Evolutionary conservation across 2,888 invertebrate genomes (phyloP).

Genomic region (Linhomoeus sp.): DNA sequence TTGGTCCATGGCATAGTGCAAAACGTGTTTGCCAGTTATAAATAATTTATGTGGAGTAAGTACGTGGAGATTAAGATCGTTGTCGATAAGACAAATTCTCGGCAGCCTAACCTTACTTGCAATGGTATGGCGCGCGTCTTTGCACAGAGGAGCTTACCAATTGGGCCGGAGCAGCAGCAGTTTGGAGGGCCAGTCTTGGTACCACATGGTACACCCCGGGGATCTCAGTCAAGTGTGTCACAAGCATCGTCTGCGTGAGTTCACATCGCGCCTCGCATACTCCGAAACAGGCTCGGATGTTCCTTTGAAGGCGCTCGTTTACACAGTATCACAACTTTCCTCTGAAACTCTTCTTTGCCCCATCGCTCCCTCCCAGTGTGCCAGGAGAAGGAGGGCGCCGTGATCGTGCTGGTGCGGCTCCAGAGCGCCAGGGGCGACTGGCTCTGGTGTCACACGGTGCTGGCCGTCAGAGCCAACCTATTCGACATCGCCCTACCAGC

Average conservation of each 20-base stretch:
- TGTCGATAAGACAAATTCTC: too few species aligned
- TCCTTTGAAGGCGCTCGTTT: too few species aligned
- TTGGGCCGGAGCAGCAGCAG: slow-evolving; percentile 68
- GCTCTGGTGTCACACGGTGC: slow-evolving; percentile 83
- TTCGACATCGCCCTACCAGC: not conserved
- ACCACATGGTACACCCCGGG: slow-evolving; percentile 81
- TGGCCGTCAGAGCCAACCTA: too few species aligned
- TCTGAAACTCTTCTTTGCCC: not conserved
- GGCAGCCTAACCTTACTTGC: too few species aligned
- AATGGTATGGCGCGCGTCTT: too few species aligned
- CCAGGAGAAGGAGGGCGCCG: slow-evolving; percentile 89
- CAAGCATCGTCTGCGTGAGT: slow-evolving; percentile 75
- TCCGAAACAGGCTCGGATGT: too few species aligned
- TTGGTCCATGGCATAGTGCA: too few species aligned
- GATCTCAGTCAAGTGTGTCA: slow-evolving; percentile 81
- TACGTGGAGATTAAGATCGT: too few species aligned
- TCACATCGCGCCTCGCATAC: too few species aligned
- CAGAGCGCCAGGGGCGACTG: slow-evolving; percentile 67
- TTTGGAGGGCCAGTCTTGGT: slow-evolving; percentile 81
- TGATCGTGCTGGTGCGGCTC: slow-evolving; percentile 70
- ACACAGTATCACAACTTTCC: not conserved
- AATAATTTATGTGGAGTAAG: too few species aligned
- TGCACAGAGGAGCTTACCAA: slow-evolving; percentile 66
- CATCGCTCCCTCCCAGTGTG: too few species aligned
- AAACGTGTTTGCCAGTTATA: too few species aligned